Evolutionary conservation across 1,140 invertebrate genomes (phyloP).

Genomic region (Andricus grossulariae): DNA sequence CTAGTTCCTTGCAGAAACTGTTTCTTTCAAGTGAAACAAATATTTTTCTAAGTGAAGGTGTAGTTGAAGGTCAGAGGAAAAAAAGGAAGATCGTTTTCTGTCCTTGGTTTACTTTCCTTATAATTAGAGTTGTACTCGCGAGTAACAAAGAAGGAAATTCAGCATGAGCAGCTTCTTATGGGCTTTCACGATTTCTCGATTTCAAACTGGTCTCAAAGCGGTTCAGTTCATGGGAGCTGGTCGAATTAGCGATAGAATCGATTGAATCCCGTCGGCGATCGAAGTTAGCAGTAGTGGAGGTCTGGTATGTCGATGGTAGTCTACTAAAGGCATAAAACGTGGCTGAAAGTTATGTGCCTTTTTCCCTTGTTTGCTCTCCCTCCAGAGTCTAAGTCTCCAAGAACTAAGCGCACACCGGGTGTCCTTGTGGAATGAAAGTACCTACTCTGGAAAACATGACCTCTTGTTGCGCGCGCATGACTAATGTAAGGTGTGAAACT

Average conservation of each 20-base stretch:
- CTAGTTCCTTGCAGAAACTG: slow-evolving; percentile 14
- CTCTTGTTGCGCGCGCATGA: slow-evolving; percentile 60
- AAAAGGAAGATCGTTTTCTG: slow-evolving; percentile 19
- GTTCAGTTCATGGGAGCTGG: slow-evolving; percentile 31
- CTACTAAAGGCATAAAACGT: slow-evolving; percentile 34
- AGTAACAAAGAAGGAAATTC: slow-evolving; percentile 41
- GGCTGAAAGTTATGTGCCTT: slow-evolving; percentile 58
- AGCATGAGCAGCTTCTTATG: background rate
- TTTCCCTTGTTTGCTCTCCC: slow-evolving; percentile 52
- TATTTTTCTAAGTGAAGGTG: slow-evolving; percentile 31
- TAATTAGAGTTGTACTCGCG: slow-evolving; percentile 41
- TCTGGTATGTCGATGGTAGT: slow-evolving; percentile 7
- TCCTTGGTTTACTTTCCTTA: slow-evolving; percentile 39
- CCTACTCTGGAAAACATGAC: slow-evolving; percentile 68
- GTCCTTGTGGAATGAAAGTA: slow-evolving; percentile 76
- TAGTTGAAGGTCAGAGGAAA: slow-evolving; percentile 17
- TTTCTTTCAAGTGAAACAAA: slow-evolving; percentile 8
- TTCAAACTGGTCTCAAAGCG: slow-evolving; percentile 45
- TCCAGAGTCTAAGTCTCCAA: slow-evolving; percentile 35
- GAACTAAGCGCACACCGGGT: slow-evolving; percentile 57
- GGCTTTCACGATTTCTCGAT: slow-evolving; percentile 56
- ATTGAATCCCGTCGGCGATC: slow-evolving; percentile 50
- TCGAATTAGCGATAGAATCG: slow-evolving; percentile 40
- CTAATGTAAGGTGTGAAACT: slow-evolving; percentile 42
- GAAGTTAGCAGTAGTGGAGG: slow-evolving; percentile 38